phyloP scores from a whole-genome alignment of 2,888 invertebrate species.

The Sesia apiformis region DNA sequence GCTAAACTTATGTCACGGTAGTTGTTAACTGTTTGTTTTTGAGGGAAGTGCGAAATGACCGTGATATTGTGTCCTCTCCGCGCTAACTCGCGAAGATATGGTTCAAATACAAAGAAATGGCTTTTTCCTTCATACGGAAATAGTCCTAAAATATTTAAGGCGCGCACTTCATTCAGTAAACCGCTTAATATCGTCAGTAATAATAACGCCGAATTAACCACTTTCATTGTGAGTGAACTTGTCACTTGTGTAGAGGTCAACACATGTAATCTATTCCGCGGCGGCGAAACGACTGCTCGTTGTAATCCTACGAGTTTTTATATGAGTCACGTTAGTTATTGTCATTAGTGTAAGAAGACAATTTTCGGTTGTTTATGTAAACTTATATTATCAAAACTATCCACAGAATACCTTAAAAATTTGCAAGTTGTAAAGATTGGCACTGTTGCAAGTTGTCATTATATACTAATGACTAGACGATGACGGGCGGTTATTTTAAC shows the following conservation, averaged over 20 bases:
- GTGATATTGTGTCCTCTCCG: conserved; percentile 78
- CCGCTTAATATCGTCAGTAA: conserved; percentile 3
- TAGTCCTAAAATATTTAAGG: conserved; percentile 73
- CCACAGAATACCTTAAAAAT: too few relatives aligned
- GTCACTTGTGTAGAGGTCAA: neutral
- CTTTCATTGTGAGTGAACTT: neutral
- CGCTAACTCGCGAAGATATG: conserved; percentile 73
- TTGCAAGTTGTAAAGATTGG: too few relatives aligned
- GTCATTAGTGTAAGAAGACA: too few relatives aligned
- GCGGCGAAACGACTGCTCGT: neutral
- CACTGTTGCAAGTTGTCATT: too few relatives aligned
- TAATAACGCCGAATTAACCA: neutral
- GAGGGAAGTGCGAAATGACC: conserved; percentile 77
- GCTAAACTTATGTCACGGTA: conserved; percentile 48
- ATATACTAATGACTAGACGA: too few relatives aligned
- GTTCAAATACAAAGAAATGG: conserved; percentile 78
- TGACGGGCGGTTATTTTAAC: too few relatives aligned
- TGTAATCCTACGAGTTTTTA: too few relatives aligned
- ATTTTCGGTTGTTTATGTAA: too few relatives aligned
- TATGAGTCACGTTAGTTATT: too few relatives aligned
- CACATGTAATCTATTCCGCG: neutral
- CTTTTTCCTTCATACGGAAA: conserved; percentile 80
- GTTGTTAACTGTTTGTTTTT: conserved; percentile 36
- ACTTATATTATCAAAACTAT: too few relatives aligned
- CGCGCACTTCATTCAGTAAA: conserved; percentile 17